phyloP scores from a whole-genome alignment of 1,140 invertebrate genomes.

The Glomeris maerens region DNA sequence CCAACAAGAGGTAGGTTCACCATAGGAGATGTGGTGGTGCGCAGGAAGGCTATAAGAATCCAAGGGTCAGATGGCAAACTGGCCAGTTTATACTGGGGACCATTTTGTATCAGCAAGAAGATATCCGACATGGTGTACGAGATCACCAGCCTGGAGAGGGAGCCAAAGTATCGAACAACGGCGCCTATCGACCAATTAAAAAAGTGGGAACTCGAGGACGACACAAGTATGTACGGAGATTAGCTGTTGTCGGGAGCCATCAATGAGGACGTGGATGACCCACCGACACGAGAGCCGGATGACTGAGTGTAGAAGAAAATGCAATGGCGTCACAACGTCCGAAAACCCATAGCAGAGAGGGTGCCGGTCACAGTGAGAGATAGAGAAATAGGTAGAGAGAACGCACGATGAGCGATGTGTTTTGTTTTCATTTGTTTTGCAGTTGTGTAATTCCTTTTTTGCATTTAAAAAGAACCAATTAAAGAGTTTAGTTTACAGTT shows the following conservation, averaged over 20 bases:
- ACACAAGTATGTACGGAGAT: background rate
- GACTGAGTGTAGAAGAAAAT: conserved; percentile 1
- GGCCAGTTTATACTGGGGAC: background rate
- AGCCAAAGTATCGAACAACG: background rate
- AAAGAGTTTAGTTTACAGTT: too few species aligned
- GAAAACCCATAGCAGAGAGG: too few species aligned
- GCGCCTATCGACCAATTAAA: background rate
- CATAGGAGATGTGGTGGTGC: background rate
- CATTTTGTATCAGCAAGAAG: background rate
- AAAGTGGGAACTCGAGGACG: background rate
- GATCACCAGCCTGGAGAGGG: background rate
- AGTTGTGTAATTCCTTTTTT: too few species aligned
- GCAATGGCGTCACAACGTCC: too few species aligned
- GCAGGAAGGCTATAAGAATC: background rate
- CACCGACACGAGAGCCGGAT: background rate
- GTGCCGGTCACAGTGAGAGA: too few species aligned
- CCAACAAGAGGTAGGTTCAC: background rate
- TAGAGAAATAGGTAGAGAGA: too few species aligned
- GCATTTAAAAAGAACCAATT: too few species aligned
- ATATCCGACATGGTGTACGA: background rate
- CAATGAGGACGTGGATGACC: background rate
- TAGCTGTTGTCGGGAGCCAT: background rate
- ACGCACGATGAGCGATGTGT: too few species aligned
- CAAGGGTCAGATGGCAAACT: background rate
- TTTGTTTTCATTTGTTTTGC: too few species aligned